Conservation (phyloP, 2,113 vertebrate genomes). For the Panthera leo region DNA sequence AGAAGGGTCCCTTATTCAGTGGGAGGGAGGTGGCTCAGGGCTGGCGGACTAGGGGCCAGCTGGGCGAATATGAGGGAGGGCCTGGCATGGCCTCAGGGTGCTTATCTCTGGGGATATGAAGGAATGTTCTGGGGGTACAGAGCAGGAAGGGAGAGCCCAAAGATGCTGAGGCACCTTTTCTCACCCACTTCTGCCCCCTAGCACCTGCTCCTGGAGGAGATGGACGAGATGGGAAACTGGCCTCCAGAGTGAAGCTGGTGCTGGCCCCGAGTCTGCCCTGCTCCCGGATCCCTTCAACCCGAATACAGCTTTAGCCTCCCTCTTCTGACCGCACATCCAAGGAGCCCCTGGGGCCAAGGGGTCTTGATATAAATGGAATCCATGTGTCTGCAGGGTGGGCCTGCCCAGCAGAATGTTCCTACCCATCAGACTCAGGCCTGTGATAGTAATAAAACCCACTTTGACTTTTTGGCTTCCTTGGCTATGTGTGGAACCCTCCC, state of each 20-base stretch:
- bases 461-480: neutral
- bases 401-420: neutral
- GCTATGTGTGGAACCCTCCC: neutral
- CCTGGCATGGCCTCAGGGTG: neutral
- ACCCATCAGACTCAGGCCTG: neutral
- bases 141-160: neutral
- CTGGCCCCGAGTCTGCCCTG: neutral
- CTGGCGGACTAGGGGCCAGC: neutral
- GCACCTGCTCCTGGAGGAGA: conserved; percentile 58
- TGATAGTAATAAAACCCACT: conserved; percentile 45
- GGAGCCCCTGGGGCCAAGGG: neutral
- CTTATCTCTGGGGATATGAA: neutral
- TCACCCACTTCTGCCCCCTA: neutral
- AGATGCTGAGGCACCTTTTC: neutral
- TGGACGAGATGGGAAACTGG: conserved; percentile 29
- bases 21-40: neutral
- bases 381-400: neutral
- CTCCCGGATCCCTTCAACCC: neutral
- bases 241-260: neutral
- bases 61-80: neutral
- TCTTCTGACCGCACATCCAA: neutral
- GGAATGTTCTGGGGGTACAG: neutral
- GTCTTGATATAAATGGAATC: neutral
- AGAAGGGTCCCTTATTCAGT: neutral
- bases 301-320: accelerated